A percentile compares a stretch with the other conserved stretches of the same genome.
phyloP scores from a whole-genome alignment of 2,113 vertebrate genomes.

The Psilopsiagon aymara region DNA sequence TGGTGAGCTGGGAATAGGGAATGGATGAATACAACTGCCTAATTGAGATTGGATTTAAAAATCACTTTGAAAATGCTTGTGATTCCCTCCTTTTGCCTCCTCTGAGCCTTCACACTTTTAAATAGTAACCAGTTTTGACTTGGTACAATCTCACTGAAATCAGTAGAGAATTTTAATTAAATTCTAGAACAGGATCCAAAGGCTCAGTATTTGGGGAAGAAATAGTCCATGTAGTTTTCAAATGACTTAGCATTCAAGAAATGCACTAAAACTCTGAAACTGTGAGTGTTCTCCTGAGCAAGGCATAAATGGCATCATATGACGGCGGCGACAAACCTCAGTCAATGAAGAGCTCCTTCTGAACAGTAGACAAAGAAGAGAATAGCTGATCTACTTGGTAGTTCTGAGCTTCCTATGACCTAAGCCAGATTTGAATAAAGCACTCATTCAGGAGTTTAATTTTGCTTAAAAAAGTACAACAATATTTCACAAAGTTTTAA shows the following conservation, averaged over 20 bases:
- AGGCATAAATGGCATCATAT: background rate
- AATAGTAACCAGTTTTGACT: background rate
- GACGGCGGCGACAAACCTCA: background rate
- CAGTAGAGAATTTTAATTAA: background rate
- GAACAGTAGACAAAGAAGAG: background rate
- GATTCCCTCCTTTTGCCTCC: background rate
- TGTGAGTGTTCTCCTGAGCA: background rate
- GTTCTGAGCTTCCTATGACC: background rate
- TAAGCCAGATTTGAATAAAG: background rate
- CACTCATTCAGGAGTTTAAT: background rate
- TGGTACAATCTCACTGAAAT: background rate
- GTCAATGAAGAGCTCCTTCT: background rate
- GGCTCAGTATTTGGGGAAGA: background rate
- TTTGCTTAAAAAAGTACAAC: background rate
- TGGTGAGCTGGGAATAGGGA: background rate
- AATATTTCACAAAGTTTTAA: background rate
- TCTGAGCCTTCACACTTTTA: background rate
- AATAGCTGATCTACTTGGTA: background rate
- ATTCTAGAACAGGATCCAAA: background rate
- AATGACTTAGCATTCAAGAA: background rate
- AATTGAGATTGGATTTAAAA: background rate
- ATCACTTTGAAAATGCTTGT: background rate
- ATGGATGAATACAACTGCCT: background rate
- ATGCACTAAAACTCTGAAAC: background rate
- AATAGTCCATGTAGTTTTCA: background rate